A percentile compares a stretch with the other conserved stretches of the same genome.
These are phyloP conservation scores for Ariopsis seemanni DNA, from an alignment of 2,113 vertebrate species.

Conservation along the genomic window DNA sequence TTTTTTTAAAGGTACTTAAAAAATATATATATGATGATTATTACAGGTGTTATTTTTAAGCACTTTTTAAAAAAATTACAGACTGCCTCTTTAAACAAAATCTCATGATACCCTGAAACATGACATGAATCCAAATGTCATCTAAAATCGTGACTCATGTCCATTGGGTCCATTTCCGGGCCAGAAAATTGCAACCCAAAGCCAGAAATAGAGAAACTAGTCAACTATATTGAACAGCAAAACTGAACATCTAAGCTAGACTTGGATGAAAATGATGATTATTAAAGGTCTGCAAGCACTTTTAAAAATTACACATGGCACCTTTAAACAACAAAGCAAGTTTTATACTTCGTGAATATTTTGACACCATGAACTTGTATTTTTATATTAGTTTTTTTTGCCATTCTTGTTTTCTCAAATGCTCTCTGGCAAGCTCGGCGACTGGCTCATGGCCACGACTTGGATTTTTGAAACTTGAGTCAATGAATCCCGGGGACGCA, in stretches of 20 bases:
- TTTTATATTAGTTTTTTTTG: neutral
- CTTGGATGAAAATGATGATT: neutral
- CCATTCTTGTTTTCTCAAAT: neutral
- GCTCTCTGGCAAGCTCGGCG: conserved; percentile 14
- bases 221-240: neutral
- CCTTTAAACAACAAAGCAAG: neutral
- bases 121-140: neutral
- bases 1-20: neutral
- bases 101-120: no score
- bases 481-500: conserved; percentile 68
- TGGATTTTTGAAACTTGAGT: conserved; percentile 62
- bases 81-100: neutral
- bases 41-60: neutral
- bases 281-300: neutral
- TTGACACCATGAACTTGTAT: neutral
- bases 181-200: neutral
- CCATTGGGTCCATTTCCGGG: neutral
- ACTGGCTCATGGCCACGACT: conserved; percentile 68
- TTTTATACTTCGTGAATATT: neutral
- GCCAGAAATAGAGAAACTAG: neutral
- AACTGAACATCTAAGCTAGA: neutral
- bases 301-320: neutral
- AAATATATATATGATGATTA: neutral
- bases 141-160: neutral
- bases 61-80: neutral